Percentiles rank a stretch among this genome's conserved stretches.
Evolutionary conservation across 2,797 vertebrate species (phyloP).

Genomic region (Gobionotothen gibberifrons): DNA sequence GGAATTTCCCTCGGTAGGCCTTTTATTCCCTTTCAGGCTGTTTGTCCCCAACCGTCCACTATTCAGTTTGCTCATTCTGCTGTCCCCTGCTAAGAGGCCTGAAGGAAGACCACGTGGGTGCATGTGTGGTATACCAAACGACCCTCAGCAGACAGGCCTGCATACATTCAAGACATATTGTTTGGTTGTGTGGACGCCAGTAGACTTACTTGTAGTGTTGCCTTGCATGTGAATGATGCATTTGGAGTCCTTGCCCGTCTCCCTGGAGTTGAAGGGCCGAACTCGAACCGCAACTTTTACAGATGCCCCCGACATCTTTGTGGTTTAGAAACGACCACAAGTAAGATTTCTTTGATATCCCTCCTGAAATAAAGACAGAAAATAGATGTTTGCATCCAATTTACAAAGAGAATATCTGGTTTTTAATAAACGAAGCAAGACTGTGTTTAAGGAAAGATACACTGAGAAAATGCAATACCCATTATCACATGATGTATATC

Average conservation of each 20-base stretch:
- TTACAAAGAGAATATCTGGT: neutral
- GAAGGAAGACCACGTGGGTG: slow-evolving; percentile 46
- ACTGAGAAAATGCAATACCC: neutral
- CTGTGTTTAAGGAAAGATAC: neutral
- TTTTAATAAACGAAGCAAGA: neutral
- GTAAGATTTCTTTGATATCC: slow-evolving; percentile 53
- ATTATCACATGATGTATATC: slow-evolving; percentile 22
- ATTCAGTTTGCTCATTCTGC: slow-evolving; percentile 72
- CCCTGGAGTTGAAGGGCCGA: slow-evolving; percentile 96
- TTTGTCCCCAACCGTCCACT: slow-evolving; percentile 65
- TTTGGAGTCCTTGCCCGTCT: slow-evolving; percentile 96
- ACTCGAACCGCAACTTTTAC: slow-evolving; percentile 98
- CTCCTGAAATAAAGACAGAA: slow-evolving; percentile 64
- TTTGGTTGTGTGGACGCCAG: slow-evolving; percentile 14
- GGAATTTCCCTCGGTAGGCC: slow-evolving; percentile 65
- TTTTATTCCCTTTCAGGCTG: slow-evolving; percentile 75
- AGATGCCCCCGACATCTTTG: slow-evolving; percentile 96
- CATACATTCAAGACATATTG: slow-evolving; percentile 20
- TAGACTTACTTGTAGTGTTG: slow-evolving; percentile 93
- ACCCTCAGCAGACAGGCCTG: slow-evolving; percentile 26
- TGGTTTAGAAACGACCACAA: slow-evolving; percentile 49
- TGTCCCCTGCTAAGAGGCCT: slow-evolving; percentile 52
- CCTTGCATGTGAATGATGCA: slow-evolving; percentile 99
- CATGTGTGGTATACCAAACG: slow-evolving; percentile 46
- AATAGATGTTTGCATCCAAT: neutral